Evolutionary conservation across 2,797 vertebrate genomes (phyloP).

Genomic region (Sitta carolinensis): DNA sequence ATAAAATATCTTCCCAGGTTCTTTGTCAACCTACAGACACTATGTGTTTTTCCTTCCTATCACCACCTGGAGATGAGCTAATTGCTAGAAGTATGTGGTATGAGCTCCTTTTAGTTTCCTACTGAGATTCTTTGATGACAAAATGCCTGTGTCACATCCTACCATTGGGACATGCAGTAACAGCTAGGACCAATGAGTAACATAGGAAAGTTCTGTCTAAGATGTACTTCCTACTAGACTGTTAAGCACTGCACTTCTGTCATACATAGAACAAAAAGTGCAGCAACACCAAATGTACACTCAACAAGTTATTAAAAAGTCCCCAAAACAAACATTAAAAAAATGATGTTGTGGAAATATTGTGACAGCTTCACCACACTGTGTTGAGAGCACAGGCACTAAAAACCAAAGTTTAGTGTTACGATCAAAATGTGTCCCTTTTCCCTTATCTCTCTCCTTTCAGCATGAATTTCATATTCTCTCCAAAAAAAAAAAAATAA

Average conservation of each 20-base stretch:
- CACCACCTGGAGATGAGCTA: not conserved
- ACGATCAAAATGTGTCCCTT: not conserved
- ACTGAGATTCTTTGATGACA: not conserved
- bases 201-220: not conserved
- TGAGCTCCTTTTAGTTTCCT: not conserved
- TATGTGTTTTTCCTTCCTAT: not conserved
- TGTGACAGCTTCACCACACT: not conserved
- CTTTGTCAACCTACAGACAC: not conserved
- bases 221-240: not conserved
- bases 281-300: not conserved
- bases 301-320: not conserved
- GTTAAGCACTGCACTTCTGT: not conserved
- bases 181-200: not conserved
- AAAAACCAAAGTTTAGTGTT: constrained; percentile 9
- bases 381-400: not conserved
- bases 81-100: not conserved
- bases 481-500: not conserved
- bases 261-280: not conserved
- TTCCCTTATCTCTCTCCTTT: not conserved
- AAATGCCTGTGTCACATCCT: not conserved
- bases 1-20: not conserved
- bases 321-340: not conserved
- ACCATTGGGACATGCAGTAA: not conserved
- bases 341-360: not conserved
- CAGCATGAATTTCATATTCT: not conserved